Base-by-base conservation (phyloP, 2,888 invertebrate genomes). In the Drosophila robusta region DNA sequence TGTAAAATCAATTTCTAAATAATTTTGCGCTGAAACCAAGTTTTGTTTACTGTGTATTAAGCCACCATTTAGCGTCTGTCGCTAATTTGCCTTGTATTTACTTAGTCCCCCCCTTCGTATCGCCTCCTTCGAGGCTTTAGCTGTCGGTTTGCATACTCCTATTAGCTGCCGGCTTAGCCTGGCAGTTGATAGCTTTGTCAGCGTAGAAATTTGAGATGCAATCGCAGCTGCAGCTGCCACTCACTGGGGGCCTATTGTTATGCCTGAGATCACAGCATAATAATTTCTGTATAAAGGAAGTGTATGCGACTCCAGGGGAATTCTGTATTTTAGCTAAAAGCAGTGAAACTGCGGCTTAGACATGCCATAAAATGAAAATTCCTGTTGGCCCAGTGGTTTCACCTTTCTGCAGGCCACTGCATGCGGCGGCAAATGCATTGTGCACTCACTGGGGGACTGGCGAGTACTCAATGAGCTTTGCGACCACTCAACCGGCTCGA, bases 71-170 rank as follows among this genome's bases (percentile, higher is more conserved):
- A 34, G 32, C 55, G 67, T 71, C 67, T 44, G n/a, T 39, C 8
- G 14, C 32, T 74, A 75, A 83, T 80, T 83, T 77, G 56, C 38
- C 58, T 62, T 57, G 49, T 83, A 74, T 80, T 83, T 77, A 60
- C 79, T 75, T 56, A 58, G 51, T n/a, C 24, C 47, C 44, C 34
- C 36, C 29, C 11, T 44, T 29, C 22, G 49, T 38, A 41, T 36
- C 7, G 45, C 12, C 46, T 18, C 38, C 39, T 61, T 58, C 46
- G 47, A 70, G 29, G 42, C 44, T 5, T 49, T 18, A 44, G 38
- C 36, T 12, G 12, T 6, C 5, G n/a, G n/a, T 52, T 44, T 16
- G 24, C 4, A 9, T 22, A 12, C 14, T 36, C 29, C 6, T 18
- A 4, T 29, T 4, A 8, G 22, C 29, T 22, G 2, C 4, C 54